phyloP scores from a whole-genome alignment of 2,797 vertebrate species.

The Rhadinocentrus ornatus region DNA sequence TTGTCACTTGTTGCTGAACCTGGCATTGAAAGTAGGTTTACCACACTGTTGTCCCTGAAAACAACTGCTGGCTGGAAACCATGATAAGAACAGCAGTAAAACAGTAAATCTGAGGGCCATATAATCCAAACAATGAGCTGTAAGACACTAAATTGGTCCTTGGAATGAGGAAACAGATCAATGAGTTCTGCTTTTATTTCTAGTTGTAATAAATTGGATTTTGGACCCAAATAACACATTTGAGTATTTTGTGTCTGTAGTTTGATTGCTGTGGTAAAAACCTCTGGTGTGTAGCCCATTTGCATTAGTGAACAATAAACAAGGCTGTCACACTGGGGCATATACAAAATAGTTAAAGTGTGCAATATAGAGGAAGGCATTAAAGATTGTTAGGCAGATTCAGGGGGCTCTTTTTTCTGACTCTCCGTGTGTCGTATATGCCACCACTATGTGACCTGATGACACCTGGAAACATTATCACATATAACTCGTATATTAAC shows the following conservation, averaged over 20 bases:
- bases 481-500: too few relatives aligned
- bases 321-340: background rate
- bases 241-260: background rate
- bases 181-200: background rate
- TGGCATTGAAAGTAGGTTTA: background rate
- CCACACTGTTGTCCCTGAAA: background rate
- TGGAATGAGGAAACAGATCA: background rate
- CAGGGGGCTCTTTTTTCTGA: background rate
- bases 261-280: background rate
- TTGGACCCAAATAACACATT: background rate
- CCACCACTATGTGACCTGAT: background rate
- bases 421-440: background rate
- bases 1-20: conserved; percentile 7
- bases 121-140: background rate
- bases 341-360: too few relatives aligned
- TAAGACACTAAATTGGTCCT: background rate
- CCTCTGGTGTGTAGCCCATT: too few relatives aligned
- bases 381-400: too few relatives aligned
- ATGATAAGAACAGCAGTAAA: conserved; percentile 11
- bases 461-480: background rate
- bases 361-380: too few relatives aligned
- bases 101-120: background rate
- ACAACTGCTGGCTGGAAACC: background rate
- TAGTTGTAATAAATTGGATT: background rate
- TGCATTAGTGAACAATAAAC: background rate